phyloP scores from a whole-genome alignment of 2,113 vertebrate genomes.

The Leptosomus discolor region DNA sequence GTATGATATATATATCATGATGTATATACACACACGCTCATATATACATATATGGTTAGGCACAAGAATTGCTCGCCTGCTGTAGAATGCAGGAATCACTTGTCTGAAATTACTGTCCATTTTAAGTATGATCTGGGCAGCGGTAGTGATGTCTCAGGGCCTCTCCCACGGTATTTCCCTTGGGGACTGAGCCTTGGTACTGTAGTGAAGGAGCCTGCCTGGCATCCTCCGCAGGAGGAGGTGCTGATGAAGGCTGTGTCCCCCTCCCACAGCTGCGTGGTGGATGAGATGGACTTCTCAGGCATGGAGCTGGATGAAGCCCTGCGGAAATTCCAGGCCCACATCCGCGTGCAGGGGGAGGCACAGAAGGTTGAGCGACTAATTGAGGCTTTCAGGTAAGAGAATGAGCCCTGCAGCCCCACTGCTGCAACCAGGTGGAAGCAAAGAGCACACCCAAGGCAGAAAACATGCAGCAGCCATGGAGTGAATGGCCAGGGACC shows the following conservation, averaged over 20 bases:
- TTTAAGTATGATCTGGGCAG: not conserved
- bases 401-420: not conserved
- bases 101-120: not conserved
- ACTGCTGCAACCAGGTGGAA: not conserved
- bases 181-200: not conserved
- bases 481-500: not conserved
- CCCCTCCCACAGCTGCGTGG: conserved; percentile 84
- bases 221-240: fast-evolving
- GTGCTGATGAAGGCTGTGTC: not conserved
- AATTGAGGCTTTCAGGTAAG: conserved; percentile 98
- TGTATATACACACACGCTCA: fast-evolving
- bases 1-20: not conserved
- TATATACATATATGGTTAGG: not conserved
- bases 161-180: not conserved
- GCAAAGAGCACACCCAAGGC: not conserved
- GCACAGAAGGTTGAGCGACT: conserved; percentile 98
- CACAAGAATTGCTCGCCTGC: not conserved
- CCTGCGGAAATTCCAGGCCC: conserved; percentile 95
- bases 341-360: conserved; percentile 95
- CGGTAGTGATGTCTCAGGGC: not conserved
- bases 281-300: conserved; percentile 99
- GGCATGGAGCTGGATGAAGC: conserved; percentile 97
- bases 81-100: not conserved
- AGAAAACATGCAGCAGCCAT: not conserved
- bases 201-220: not conserved